Base-by-base conservation (phyloP, 2,888 invertebrate species). In the Acleris emargana region DNA sequence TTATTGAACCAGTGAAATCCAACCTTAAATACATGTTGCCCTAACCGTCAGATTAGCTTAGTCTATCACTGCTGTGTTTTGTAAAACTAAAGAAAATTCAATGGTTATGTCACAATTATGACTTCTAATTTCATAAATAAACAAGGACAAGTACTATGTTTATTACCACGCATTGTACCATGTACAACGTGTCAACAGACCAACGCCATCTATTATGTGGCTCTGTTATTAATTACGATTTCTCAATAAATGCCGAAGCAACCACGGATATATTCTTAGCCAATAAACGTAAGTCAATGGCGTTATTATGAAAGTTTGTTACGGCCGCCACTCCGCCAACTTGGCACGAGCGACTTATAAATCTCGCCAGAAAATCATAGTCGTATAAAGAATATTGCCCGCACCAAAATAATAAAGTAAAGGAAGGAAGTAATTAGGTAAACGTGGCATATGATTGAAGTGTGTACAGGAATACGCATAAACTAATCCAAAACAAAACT, bases 301-400 rank as follows among this genome's bases (percentile, higher is more conserved):
- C 69, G 76, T 77, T 81, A 81, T 79, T 80, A 80, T 78, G 72
- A 77, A 81, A 81, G 78, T 81, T 81, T 68, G 70, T 64, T 64
- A 64, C 68, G 54, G 68, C 73, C 64, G 63, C 62, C 68, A 67
- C 67, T 64, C 64, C 67, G 67, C 69, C 20, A 71, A 77, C 69
- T 75, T 73, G 69, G 71, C 76, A 76, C 76, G 77, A 74, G 70
- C 73, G 69, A 73, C 76, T 77, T 80, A 77, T 80, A 78, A 79
- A 81, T 79, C 79, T 72, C 67, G 47, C 28, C 51, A 68, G 72
- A 72, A 76, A 79, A 77, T 79, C 76, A 78, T 75, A 77, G 71
- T 62, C 52, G 72, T 70, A 74, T 72, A 66, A 68, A 66, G 69
- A 69, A 67, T 68, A 72, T 72, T 71, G 68, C 64, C 32, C 43